Conservation (phyloP, 2,888 invertebrate species). For the Ennomos fuscantarius region DNA sequence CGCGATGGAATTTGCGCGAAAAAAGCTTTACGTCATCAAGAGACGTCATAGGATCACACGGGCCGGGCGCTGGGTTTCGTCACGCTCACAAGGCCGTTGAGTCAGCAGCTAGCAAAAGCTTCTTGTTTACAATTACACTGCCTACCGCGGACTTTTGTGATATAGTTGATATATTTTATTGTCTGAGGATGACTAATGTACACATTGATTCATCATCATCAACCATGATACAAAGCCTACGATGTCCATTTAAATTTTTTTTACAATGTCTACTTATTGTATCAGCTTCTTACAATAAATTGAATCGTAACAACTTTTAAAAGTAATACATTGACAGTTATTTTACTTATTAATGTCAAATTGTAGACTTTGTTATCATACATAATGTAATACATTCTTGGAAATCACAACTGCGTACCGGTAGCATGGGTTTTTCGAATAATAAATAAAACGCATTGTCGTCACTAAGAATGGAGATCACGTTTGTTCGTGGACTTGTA, state of each 20-base stretch:
- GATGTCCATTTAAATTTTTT: not conserved
- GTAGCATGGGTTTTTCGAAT: constrained; percentile 38
- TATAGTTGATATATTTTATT: constrained; percentile 36
- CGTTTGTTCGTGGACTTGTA: constrained; percentile 42
- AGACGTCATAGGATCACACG: constrained; percentile 54
- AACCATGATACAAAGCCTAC: not conserved
- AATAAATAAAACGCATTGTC: constrained; percentile 27
- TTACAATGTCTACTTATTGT: no score
- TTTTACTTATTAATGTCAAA: no score
- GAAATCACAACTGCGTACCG: constrained; percentile 30
- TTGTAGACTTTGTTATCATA: no score
- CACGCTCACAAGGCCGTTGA: constrained; percentile 69
- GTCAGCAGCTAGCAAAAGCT: constrained; percentile 52
- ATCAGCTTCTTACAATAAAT: no score
- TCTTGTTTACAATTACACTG: constrained; percentile 52
- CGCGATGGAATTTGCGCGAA: constrained; percentile 81
- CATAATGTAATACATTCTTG: constrained; percentile 27
- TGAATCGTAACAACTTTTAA: no score
- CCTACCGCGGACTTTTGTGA: constrained; percentile 52
- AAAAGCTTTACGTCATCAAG: constrained; percentile 78
- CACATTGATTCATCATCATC: constrained; percentile 13
- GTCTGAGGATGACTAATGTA: constrained; percentile 16
- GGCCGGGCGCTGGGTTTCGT: constrained; percentile 63
- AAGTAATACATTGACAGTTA: no score
- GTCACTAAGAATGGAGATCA: constrained; percentile 45